Evolutionary conservation across 2,888 invertebrate species (phyloP).

Genomic region (Marasmarcha lunaedactyla): DNA sequence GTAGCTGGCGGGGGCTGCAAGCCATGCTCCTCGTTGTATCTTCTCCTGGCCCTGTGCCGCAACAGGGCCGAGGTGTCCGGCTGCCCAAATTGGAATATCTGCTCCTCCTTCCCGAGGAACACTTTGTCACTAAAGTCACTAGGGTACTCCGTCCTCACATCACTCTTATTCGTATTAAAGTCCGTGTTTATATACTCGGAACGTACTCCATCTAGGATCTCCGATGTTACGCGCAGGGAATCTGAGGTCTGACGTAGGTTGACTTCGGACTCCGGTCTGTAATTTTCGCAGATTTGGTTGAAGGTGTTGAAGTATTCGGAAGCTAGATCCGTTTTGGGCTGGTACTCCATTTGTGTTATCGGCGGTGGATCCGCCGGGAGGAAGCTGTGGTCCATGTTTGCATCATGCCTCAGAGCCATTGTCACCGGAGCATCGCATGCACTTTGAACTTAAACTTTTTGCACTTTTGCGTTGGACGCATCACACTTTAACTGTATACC

Average conservation of each 20-base stretch:
- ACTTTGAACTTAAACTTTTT: slow-evolving; percentile 50
- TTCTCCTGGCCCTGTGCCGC: slow-evolving; percentile 53
- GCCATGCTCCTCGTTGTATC: slow-evolving; percentile 55
- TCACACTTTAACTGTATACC: slow-evolving; percentile 25
- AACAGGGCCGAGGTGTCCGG: slow-evolving; percentile 70
- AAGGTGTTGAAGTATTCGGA: slow-evolving; percentile 60
- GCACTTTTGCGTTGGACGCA: slow-evolving; percentile 34
- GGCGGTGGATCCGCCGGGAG: slow-evolving; percentile 72
- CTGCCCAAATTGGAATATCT: slow-evolving; percentile 69
- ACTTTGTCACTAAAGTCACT: slow-evolving; percentile 40
- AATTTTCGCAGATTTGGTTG: slow-evolving; percentile 57
- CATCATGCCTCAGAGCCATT: slow-evolving; percentile 50
- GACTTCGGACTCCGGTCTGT: slow-evolving; percentile 40
- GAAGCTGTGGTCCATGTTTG: slow-evolving; percentile 55
- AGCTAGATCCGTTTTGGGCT: slow-evolving; percentile 41
- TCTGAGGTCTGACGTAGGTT: slow-evolving; percentile 53
- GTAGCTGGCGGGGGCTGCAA: slow-evolving; percentile 48
- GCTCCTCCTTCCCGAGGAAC: slow-evolving; percentile 45
- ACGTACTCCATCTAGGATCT: slow-evolving; percentile 44
- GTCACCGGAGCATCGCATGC: slow-evolving; percentile 10
- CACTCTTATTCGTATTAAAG: slow-evolving; percentile 21
- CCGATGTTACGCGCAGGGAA: slow-evolving; percentile 44
- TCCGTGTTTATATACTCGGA: slow-evolving; percentile 24
- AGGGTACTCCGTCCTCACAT: slow-evolving; percentile 13
- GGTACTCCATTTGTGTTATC: slow-evolving; percentile 44